A percentile compares a stretch with the other conserved stretches of the same genome.
These are phyloP conservation scores for Trinorchestia longiramus DNA, from an alignment of 1,140 invertebrate genomes.

Conservation along the genomic window DNA sequence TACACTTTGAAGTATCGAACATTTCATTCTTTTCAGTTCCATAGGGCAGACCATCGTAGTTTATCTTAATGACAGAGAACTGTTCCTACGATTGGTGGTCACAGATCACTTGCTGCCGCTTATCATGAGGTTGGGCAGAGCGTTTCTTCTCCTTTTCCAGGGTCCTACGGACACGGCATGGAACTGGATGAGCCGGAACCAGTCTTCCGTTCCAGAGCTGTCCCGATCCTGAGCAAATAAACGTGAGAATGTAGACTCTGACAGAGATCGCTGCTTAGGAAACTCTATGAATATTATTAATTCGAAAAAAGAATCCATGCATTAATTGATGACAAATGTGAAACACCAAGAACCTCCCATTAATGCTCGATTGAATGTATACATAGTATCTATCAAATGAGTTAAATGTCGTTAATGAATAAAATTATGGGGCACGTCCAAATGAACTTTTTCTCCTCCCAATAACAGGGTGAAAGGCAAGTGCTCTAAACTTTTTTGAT, in stretches of 20 bases:
- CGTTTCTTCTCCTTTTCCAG: constrained; percentile 91
- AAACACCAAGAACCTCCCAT: no score
- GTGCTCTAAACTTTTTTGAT: no score
- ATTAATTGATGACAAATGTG: background rate
- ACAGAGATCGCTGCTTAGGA: background rate
- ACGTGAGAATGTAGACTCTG: constrained; percentile 60
- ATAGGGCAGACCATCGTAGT: background rate
- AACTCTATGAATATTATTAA: background rate
- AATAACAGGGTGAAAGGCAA: no score
- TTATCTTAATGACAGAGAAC: no score
- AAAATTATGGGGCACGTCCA: no score
- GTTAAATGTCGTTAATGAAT: no score
- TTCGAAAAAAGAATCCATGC: background rate
- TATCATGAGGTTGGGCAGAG: constrained; percentile 95
- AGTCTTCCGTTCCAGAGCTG: constrained; percentile 83
- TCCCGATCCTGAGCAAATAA: constrained; percentile 84
- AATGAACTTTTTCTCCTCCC: no score
- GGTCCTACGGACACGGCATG: constrained; percentile 90
- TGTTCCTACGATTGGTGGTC: background rate
- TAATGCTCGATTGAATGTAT: no score
- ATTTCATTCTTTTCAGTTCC: background rate
- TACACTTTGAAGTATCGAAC: background rate
- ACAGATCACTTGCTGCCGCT: constrained; percentile 78
- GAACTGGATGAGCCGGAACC: constrained; percentile 90
- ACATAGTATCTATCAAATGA: no score